Percentiles rank a stretch among this genome's conserved stretches.
phyloP scores from a whole-genome alignment of 2,113 vertebrate species.

The Gambusia holbrooki region DNA sequence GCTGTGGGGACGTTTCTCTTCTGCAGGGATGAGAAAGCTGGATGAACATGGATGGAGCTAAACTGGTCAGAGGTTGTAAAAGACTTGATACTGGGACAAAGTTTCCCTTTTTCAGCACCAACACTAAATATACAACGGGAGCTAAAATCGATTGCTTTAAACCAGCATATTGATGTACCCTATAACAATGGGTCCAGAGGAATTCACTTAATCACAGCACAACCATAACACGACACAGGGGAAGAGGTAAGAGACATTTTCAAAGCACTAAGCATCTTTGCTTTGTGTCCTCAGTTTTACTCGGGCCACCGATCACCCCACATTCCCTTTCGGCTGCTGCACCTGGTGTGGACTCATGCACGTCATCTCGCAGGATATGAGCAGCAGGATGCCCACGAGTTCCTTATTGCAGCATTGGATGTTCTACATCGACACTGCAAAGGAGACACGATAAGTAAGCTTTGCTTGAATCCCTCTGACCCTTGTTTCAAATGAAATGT shows the following conservation, averaged over 20 bases:
- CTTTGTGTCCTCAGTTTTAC: slow-evolving; percentile 87
- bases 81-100: background rate
- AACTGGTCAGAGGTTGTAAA: background rate
- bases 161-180: background rate
- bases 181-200: background rate
- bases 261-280: slow-evolving; percentile 13
- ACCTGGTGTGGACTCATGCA: slow-evolving; percentile 99
- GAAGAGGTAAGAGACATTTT: background rate
- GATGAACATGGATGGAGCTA: background rate
- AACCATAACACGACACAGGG: background rate
- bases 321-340: slow-evolving; percentile 98
- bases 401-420: slow-evolving; percentile 97
- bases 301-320: slow-evolving; percentile 98
- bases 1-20: background rate
- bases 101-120: background rate
- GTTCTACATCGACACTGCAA: slow-evolving; percentile 98
- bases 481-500: background rate
- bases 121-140: background rate
- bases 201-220: background rate
- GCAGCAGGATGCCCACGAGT: slow-evolving; percentile 99
- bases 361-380: slow-evolving; percentile 98
- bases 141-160: background rate
- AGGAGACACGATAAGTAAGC: slow-evolving; percentile 84
- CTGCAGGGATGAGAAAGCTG: background rate
- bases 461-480: background rate